phyloP scores from a whole-genome alignment of 2,888 invertebrate genomes.

The Miltochrista miniata region DNA sequence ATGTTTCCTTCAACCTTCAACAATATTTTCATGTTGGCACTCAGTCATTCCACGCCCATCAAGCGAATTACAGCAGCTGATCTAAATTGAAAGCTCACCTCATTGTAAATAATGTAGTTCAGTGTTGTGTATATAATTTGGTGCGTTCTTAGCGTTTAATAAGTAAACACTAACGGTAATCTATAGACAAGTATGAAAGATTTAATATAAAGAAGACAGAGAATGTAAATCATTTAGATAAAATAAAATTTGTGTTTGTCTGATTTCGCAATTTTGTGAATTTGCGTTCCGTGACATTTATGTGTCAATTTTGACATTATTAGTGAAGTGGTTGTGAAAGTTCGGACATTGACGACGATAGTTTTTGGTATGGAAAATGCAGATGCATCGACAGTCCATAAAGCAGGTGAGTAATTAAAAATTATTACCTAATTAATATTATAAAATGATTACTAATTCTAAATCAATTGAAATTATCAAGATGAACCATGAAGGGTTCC shows the following conservation, averaged over 20 bases:
- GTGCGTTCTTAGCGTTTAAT: constrained; percentile 22
- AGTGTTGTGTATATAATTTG: constrained; percentile 20
- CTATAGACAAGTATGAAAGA: constrained; percentile 16
- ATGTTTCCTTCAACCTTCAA: constrained; percentile 18
- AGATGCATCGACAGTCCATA: neutral
- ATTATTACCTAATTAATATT: no score
- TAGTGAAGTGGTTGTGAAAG: no score
- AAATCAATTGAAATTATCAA: no score
- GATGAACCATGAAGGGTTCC: no score
- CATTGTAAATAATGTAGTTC: constrained; percentile 35
- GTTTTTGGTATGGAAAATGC: constrained; percentile 17
- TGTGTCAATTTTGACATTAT: constrained; percentile 20
- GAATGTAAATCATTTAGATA: neutral
- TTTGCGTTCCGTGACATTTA: constrained; percentile 26
- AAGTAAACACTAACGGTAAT: constrained; percentile 27
- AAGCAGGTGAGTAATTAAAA: neutral
- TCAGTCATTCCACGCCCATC: constrained; percentile 45
- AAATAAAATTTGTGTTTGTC: no score
- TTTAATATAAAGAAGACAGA: neutral
- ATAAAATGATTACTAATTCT: no score
- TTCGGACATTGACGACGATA: neutral
- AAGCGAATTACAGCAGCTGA: constrained; percentile 37
- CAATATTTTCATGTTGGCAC: constrained; percentile 46
- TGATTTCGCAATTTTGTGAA: no score
- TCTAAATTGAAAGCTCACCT: constrained; percentile 44